phyloP scores from a whole-genome alignment of 2,888 invertebrate species.

The Alloscopus bannaensis region DNA sequence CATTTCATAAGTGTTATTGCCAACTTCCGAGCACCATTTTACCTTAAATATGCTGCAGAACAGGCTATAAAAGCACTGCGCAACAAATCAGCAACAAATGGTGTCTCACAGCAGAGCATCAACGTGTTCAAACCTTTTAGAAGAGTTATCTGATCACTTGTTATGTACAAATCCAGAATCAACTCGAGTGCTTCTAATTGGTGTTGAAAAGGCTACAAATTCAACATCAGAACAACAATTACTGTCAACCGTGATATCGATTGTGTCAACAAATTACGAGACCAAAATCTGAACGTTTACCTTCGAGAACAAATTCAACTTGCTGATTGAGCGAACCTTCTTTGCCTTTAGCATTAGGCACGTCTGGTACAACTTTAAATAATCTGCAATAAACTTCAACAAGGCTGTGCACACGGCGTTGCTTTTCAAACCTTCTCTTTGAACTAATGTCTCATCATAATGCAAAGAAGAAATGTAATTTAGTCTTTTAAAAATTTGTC shows the following conservation, averaged over 20 bases:
- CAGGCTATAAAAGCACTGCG: constrained; percentile 65
- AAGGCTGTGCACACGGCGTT: constrained; percentile 62
- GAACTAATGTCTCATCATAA: constrained; percentile 45
- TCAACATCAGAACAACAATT: too few species aligned
- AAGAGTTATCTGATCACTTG: constrained; percentile 60
- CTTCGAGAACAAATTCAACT: constrained; percentile 58
- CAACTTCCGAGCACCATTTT: too few species aligned
- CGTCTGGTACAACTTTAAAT: constrained; percentile 68
- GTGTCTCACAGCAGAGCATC: constrained; percentile 64
- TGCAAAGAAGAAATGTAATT: constrained; percentile 34
- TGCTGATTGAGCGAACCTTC: constrained; percentile 57
- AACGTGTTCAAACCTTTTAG: constrained; percentile 66
- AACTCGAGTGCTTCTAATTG: constrained; percentile 64
- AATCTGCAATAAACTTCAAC: constrained; percentile 67
- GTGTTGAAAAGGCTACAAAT: constrained; percentile 65
- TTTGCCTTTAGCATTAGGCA: constrained; percentile 67
- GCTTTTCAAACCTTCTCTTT: constrained; percentile 8
- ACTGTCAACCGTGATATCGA: neutral
- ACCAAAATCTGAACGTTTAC: constrained; percentile 44
- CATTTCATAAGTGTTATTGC: too few species aligned
- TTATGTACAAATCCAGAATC: constrained; percentile 54
- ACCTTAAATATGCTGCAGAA: constrained; percentile 68
- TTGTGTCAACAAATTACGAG: constrained; percentile 1
- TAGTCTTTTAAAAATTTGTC: constrained; percentile 58
- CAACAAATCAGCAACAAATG: constrained; percentile 63